Percentiles rank a stretch among this genome's conserved stretches.
Evolutionary conservation across 2,797 vertebrate species (phyloP).

Genomic region (Sebastes diploproa): DNA sequence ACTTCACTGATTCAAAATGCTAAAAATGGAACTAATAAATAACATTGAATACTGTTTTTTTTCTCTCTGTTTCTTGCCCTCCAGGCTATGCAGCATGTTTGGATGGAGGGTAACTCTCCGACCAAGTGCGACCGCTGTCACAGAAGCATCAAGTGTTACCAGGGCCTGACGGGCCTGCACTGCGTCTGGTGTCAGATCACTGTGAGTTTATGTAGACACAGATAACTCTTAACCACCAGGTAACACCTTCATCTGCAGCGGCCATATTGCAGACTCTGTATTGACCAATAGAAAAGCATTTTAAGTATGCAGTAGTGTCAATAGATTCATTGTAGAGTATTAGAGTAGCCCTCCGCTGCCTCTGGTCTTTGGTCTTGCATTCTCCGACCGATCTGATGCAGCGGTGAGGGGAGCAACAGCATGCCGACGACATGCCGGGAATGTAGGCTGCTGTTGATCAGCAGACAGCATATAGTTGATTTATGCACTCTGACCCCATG

Average conservation of each 20-base stretch:
- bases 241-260: not conserved
- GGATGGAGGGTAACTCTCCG: constrained; percentile 94
- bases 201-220: constrained; percentile 80
- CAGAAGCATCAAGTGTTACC: constrained; percentile 96
- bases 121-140: constrained; percentile 93
- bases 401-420: too few relatives aligned
- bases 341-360: too few relatives aligned
- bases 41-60: accelerated
- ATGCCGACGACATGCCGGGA: too few relatives aligned
- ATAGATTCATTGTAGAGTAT: not conserved
- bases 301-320: not conserved
- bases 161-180: constrained; percentile 92
- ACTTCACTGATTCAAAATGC: not conserved
- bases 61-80: not conserved
- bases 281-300: not conserved
- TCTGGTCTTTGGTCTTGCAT: too few relatives aligned
- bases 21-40: too few relatives aligned
- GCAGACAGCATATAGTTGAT: too few relatives aligned
- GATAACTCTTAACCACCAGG: not conserved
- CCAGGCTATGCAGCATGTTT: constrained; percentile 94
- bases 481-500: too few relatives aligned
- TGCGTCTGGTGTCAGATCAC: constrained; percentile 96
- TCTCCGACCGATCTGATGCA: too few relatives aligned
- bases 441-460: too few relatives aligned
- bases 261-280: not conserved